Evolutionary conservation across 1,140 invertebrate genomes (phyloP).

Genomic region (Brachionus sp.): DNA sequence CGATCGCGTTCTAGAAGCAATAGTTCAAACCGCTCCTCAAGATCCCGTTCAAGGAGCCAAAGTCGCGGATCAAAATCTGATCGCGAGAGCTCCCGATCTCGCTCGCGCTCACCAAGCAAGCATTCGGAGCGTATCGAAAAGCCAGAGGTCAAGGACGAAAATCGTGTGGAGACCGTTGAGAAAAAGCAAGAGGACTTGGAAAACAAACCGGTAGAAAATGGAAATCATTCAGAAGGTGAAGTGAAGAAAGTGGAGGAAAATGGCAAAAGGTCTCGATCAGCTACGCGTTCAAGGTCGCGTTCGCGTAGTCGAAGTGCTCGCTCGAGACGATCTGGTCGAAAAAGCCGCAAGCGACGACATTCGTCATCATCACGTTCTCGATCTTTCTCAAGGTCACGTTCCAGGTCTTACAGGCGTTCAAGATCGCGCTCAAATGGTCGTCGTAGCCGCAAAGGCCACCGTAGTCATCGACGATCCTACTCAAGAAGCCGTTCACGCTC

Average conservation of each 20-base stretch:
- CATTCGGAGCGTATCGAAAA: neutral
- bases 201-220: neutral
- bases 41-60: neutral
- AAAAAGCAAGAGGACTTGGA: neutral
- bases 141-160: neutral
- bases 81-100: neutral
- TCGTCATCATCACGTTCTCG: neutral
- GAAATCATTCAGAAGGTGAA: neutral
- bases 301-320: neutral
- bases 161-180: neutral
- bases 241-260: neutral
- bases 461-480: neutral
- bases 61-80: neutral
- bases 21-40: neutral
- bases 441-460: neutral
- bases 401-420: neutral
- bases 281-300: neutral
- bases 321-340: neutral
- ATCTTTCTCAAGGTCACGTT: neutral
- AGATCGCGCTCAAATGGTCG: neutral
- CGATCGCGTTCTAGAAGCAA: neutral
- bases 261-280: neutral
- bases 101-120: neutral
- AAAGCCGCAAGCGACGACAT: slow-evolving; percentile 3
- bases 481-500: neutral